Evolutionary conservation across 2,797 vertebrate species (phyloP).

Genomic region (Ctenosaura bakeri): DNA sequence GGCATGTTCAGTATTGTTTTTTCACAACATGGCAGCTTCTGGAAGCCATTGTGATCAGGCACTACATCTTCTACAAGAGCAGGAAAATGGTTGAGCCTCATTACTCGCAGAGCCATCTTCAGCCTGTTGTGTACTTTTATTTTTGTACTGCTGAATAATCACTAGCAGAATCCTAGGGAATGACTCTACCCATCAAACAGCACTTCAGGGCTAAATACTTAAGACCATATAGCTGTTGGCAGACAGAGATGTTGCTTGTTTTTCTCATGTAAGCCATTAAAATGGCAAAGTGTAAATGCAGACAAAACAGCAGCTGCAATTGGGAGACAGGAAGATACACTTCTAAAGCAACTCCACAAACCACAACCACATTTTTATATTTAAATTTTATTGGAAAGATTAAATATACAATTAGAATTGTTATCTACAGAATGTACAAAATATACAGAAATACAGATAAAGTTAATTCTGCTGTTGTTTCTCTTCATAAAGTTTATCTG

Average conservation of each 20-base stretch:
- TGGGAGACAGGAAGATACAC: not conserved
- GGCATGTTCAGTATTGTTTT: not conserved
- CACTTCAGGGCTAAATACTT: not conserved
- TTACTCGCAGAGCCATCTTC: slow-evolving; percentile 11
- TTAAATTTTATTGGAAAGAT: slow-evolving; percentile 42
- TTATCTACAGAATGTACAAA: slow-evolving; percentile 31
- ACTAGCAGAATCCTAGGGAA: not conserved
- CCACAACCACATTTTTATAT: not conserved
- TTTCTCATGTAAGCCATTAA: not conserved
- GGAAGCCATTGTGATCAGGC: not conserved
- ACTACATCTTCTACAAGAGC: not conserved
- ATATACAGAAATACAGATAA: slow-evolving; percentile 24
- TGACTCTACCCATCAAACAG: not conserved
- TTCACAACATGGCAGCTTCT: not conserved
- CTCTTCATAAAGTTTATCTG: not conserved
- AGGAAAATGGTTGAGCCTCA: not conserved
- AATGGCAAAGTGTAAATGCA: not conserved
- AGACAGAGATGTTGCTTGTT: not conserved
- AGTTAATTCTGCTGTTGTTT: not conserved
- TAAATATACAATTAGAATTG: slow-evolving; percentile 22
- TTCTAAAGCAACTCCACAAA: not conserved
- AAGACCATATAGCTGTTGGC: not conserved
- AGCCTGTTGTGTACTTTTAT: slow-evolving; percentile 13
- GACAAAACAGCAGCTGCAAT: not conserved
- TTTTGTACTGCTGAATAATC: not conserved